Conservation (phyloP, 2,888 invertebrate species). For the Hemaris fuciformis region DNA sequence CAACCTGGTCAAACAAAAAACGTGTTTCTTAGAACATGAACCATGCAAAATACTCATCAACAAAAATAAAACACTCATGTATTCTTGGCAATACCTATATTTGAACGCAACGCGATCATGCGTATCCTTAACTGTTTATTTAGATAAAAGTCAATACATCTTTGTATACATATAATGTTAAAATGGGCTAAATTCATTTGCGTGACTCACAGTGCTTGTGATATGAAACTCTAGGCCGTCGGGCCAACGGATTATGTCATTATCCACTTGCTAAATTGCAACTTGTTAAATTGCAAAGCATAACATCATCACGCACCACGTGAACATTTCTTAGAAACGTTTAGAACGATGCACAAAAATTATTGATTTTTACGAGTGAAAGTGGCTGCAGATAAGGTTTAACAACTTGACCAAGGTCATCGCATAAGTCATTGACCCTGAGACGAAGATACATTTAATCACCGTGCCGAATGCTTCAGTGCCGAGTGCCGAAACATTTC, state of each 20-base stretch:
- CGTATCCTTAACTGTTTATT: not conserved
- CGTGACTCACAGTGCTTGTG: slow-evolving; percentile 56
- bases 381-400: not conserved
- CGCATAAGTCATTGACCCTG: slow-evolving; percentile 1
- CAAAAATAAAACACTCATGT: slow-evolving; percentile 13
- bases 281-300: slow-evolving; percentile 51
- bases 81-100: not conserved
- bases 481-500: slow-evolving; percentile 7
- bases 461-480: slow-evolving; percentile 6
- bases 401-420: slow-evolving; percentile 4
- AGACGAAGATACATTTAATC: not conserved
- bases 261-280: slow-evolving; percentile 58
- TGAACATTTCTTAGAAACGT: not conserved
- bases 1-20: slow-evolving; percentile 3
- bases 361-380: slow-evolving; percentile 5
- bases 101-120: not conserved
- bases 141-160: slow-evolving; percentile 20
- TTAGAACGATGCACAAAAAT: slow-evolving; percentile 2
- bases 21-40: slow-evolving; percentile 1
- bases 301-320: slow-evolving; percentile 12
- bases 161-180: slow-evolving; percentile 24
- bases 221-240: slow-evolving; percentile 51
- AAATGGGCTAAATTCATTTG: slow-evolving; percentile 47
- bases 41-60: not conserved
- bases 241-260: slow-evolving; percentile 62